Conservation (phyloP, 2,113 vertebrate genomes). For the Cranoglanis bouderius region DNA sequence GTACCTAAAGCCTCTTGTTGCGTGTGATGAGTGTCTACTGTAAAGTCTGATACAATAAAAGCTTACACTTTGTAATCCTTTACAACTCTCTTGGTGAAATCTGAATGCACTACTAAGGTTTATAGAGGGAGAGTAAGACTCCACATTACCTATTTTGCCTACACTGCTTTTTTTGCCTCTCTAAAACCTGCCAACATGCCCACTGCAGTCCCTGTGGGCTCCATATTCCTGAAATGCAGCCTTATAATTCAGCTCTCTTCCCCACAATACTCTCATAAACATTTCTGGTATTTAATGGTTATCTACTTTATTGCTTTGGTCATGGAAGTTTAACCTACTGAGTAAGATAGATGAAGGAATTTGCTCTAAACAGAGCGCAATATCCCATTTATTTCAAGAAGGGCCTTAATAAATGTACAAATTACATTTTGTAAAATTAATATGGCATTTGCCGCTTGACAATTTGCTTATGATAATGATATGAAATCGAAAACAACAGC, state of each 20-base stretch:
- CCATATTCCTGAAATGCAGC: conserved; percentile 14
- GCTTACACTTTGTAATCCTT: background rate
- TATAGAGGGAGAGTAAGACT: background rate
- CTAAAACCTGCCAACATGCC: conserved; percentile 49
- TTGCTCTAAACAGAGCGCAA: conserved; percentile 14
- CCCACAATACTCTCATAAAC: conserved; percentile 50
- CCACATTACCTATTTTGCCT: conserved; percentile 36
- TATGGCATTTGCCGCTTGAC: background rate
- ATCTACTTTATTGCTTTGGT: conserved; percentile 35
- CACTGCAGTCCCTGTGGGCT: conserved; percentile 16
- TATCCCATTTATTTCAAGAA: conserved; percentile 16
- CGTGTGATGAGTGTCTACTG: conserved; percentile 13
- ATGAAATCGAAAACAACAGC: conserved; percentile 17
- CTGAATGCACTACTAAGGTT: background rate
- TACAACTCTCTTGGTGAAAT: background rate
- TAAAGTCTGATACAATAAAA: conserved; percentile 12
- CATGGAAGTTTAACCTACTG: conserved; percentile 27
- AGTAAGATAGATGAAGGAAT: conserved; percentile 27
- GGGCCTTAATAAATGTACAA: conserved; percentile 6
- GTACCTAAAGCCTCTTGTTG: conserved; percentile 1
- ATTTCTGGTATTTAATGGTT: conserved; percentile 45
- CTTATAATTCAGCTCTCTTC: conserved; percentile 42
- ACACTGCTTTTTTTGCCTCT: conserved; percentile 46
- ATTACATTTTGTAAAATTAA: conserved; percentile 10
- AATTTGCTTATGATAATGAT: conserved; percentile 19